Evolutionary conservation across 2,888 invertebrate genomes (phyloP).

Genomic region (Cheilosia soror): DNA sequence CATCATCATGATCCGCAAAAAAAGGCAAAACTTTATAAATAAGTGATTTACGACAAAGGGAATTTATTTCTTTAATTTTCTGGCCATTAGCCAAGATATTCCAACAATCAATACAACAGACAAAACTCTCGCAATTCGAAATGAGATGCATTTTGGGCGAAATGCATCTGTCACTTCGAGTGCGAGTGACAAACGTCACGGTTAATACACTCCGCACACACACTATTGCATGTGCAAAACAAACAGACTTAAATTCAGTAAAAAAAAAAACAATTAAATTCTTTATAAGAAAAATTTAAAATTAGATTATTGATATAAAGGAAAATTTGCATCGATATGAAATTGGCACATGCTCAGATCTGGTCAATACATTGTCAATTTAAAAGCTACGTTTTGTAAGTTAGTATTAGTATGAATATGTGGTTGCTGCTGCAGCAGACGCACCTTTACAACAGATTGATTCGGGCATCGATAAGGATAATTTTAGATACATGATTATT

Average conservation of each 20-base stretch:
- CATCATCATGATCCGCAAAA: conserved; percentile 51
- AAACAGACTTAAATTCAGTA: conserved; percentile 10
- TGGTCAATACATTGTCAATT: conserved; percentile 58
- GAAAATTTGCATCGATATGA: conserved; percentile 73
- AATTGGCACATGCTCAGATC: conserved; percentile 70
- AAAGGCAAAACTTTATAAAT: conserved; percentile 58
- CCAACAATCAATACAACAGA: conserved; percentile 73
- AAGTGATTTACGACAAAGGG: conserved; percentile 69
- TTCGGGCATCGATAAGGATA: conserved; percentile 50
- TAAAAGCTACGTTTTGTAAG: neutral
- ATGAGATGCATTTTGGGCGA: conserved; percentile 63
- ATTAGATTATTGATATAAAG: conserved; percentile 72
- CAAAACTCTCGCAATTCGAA: conserved; percentile 57
- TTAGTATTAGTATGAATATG: conserved; percentile 7
- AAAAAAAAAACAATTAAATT: conserved; percentile 28
- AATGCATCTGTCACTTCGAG: conserved; percentile 82
- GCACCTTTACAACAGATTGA: conserved; percentile 41
- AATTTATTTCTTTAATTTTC: conserved; percentile 71
- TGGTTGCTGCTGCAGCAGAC: conserved; percentile 32
- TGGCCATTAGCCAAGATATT: conserved; percentile 72
- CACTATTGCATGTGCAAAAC: too few species aligned
- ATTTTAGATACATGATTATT: conserved; percentile 53
- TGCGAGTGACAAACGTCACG: conserved; percentile 81
- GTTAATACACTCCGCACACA: conserved; percentile 51
- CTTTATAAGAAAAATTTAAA: conserved; percentile 61